Base-by-base conservation (phyloP, 2,797 vertebrate genomes). In the Amblyraja radiata region DNA sequence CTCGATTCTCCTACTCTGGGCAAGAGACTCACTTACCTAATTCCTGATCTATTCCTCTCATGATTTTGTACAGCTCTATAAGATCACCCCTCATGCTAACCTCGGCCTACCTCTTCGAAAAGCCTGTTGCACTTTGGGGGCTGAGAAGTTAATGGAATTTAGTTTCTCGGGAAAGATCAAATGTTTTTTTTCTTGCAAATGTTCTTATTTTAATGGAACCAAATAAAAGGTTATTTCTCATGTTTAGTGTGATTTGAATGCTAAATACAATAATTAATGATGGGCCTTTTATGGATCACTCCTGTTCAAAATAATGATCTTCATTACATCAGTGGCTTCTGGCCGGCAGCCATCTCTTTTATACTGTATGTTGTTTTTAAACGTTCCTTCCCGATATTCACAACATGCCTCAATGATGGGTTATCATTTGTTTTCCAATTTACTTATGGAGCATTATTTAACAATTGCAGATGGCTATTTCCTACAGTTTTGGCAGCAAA, bases 161-260 rank as follows among this genome's bases (percentile, higher is more conserved):
- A 25, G 39, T 58, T 92, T 92, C 39, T 58, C 25, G 21, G 76
- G 90, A 39, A 21, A 68, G 61, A 71, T 46, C 25, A 74, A 11
- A 76, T 92, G 28, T n/a, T 76, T 92, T 76, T 76, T 39, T 92
- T 36, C 32, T 18, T 6, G 46, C 46, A 18, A 36, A 18, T 65
- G 7, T n/a, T 21, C 16, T 68, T 92, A 39, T 76, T 88, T 68
- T 18, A n/a, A 76, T 58, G 90, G 46, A 92, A 76, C 71, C 90
- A 76, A n/a, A 73, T 76, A 92, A 76, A 71, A 54, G 73, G 90
- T n/a, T 74, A 92, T 92, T 76, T 76, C 39, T 76, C 90, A 74
- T 36, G 71, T 73, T 73, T 76, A 92, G 25, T 39, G 11, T 28
- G 65, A 92, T 9, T 73, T 54, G 71, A 92, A 92, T 92, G 73